Percentiles rank a stretch among this genome's conserved stretches.
Evolutionary conservation across 37 sponge, comb jelly and placozoan genomes (phyloP).

Genomic region (Theonella swinhoei): DNA sequence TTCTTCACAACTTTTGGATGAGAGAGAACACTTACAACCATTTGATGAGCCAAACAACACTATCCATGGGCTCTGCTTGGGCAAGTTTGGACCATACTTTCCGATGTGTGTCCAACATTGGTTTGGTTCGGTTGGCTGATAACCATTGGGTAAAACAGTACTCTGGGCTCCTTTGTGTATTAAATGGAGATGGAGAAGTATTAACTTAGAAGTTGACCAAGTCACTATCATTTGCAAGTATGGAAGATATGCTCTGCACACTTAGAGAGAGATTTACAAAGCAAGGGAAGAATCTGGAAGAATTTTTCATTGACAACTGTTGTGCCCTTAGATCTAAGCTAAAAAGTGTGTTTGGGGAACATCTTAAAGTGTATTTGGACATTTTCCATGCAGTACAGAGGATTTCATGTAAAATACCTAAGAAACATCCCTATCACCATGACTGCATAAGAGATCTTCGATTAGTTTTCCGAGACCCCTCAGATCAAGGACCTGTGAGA

Average conservation of each 20-base stretch:
- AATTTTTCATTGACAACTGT: constrained; percentile 58
- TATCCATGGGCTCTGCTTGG: constrained; percentile 8
- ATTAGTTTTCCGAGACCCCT: constrained; percentile 36
- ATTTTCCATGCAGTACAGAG: constrained; percentile 58
- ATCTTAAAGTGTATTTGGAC: constrained; percentile 28
- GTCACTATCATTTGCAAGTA: background rate
- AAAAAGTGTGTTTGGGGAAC: constrained; percentile 36
- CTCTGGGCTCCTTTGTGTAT: constrained; percentile 32
- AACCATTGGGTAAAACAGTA: constrained; percentile 47
- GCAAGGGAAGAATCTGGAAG: constrained; percentile 11
- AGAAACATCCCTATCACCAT: constrained; percentile 7
- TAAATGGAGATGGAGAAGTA: constrained; percentile 28
- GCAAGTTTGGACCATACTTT: constrained; percentile 53
- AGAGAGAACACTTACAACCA: background rate
- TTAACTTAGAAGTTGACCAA: constrained; percentile 45
- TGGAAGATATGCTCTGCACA: constrained; percentile 1
- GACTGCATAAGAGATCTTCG: constrained; percentile 39
- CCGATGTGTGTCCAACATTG: constrained; percentile 22
- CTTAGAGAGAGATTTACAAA: constrained; percentile 1
- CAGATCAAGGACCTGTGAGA: constrained; percentile 25
- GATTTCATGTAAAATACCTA: constrained; percentile 29
- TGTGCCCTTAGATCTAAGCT: constrained; percentile 36
- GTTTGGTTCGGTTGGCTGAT: constrained; percentile 8
- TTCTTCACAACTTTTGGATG: background rate
- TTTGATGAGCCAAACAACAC: background rate